phyloP scores from a whole-genome alignment of 1,140 invertebrate genomes.

The Drosophila parvula region DNA sequence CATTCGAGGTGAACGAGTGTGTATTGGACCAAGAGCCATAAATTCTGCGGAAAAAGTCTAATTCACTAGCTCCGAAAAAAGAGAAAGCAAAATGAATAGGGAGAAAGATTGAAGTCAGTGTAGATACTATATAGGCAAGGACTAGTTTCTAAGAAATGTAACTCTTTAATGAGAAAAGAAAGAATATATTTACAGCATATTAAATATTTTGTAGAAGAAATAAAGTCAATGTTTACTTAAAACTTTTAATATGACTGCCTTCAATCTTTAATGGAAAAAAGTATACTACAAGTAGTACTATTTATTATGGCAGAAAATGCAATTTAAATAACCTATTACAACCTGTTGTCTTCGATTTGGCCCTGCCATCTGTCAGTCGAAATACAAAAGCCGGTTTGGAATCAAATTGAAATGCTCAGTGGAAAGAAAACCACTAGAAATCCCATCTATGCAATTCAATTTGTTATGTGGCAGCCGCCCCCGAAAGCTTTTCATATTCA shows the following conservation, averaged over 20 bases:
- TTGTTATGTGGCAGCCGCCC: slow-evolving; percentile 42
- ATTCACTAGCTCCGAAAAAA: slow-evolving; percentile 56
- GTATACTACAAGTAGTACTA: neutral
- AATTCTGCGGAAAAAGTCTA: slow-evolving; percentile 67
- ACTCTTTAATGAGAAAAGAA: too few relatives aligned
- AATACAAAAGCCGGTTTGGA: slow-evolving; percentile 12
- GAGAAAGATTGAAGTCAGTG: neutral
- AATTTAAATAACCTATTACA: slow-evolving; percentile 7
- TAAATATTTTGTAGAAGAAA: too few relatives aligned
- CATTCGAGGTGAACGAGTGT: slow-evolving; percentile 21
- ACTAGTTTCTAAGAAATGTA: slow-evolving; percentile 42
- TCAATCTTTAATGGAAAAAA: neutral
- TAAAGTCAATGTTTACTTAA: too few relatives aligned
- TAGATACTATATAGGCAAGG: neutral
- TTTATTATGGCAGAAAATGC: neutral
- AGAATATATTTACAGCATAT: neutral
- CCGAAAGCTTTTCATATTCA: slow-evolving; percentile 41
- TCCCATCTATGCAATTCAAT: slow-evolving; percentile 47
- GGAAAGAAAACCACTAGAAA: slow-evolving; percentile 29
- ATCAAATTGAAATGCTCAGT: slow-evolving; percentile 27
- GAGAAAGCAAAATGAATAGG: slow-evolving; percentile 28
- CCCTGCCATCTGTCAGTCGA: slow-evolving; percentile 12
- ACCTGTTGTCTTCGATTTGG: slow-evolving; percentile 32
- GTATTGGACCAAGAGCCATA: slow-evolving; percentile 41
- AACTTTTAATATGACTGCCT: too few relatives aligned